Evolutionary conservation across 37 sponge, comb jelly and placozoan species (phyloP).

Genomic region (Beroe forskalii): DNA sequence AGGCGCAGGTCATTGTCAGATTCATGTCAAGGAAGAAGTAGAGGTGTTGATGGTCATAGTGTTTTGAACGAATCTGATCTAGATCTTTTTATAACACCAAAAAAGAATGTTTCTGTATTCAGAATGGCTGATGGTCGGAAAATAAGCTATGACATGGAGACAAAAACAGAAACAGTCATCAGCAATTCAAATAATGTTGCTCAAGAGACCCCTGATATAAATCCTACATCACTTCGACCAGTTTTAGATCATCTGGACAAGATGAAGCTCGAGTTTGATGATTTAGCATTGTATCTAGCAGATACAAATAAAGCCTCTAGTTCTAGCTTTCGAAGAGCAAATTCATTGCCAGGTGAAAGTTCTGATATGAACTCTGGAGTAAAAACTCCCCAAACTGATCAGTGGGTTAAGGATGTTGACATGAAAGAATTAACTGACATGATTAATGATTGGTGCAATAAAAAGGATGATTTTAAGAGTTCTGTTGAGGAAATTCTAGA

Average conservation of each 20-base stretch:
- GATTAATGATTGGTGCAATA: conserved; percentile 6
- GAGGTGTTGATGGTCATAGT: background rate
- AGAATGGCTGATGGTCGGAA: conserved; percentile 43
- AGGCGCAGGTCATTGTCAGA: conserved; percentile 16
- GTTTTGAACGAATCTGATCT: conserved; percentile 17
- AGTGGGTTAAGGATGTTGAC: conserved; percentile 32
- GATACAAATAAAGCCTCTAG: conserved; percentile 8
- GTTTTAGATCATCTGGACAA: conserved; percentile 53
- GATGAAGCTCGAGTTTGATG: conserved; percentile 27
- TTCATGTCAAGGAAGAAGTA: background rate
- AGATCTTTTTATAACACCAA: conserved; percentile 47
- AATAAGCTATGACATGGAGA: conserved; percentile 55
- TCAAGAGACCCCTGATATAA: background rate
- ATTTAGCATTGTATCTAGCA: conserved; percentile 20
- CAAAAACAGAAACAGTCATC: conserved; percentile 4
- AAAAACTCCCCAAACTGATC: conserved; percentile 23
- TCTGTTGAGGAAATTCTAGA: conserved; percentile 44
- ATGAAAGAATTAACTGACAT: conserved; percentile 53
- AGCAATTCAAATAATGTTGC: conserved; percentile 36
- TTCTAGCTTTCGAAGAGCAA: background rate
- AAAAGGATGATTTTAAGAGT: background rate
- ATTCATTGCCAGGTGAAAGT: conserved; percentile 47
- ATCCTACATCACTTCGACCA: conserved; percentile 36
- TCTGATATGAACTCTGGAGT: conserved; percentile 10
- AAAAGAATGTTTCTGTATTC: conserved; percentile 27